Conservation (phyloP, 2,113 vertebrate genomes). For the Atrichornis clamosus region DNA sequence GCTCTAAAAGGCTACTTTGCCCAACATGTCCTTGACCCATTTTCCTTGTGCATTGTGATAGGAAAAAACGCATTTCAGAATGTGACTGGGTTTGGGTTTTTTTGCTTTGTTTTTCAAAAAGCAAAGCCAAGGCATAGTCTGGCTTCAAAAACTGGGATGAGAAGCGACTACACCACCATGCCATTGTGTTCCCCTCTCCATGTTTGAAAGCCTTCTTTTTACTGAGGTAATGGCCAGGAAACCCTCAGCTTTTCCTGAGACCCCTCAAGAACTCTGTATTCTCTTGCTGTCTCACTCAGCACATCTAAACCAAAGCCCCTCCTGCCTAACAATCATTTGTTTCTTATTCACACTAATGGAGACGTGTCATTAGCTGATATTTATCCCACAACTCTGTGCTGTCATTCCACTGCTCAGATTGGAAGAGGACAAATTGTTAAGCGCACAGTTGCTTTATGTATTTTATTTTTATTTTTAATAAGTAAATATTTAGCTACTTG, state of each 20-base stretch:
- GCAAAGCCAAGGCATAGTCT: neutral
- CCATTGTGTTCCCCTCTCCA: neutral
- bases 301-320: neutral
- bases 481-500: neutral
- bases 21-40: neutral
- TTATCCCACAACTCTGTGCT: neutral
- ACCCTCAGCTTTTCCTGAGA: neutral
- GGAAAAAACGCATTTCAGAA: neutral
- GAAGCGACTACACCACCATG: neutral
- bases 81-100: accelerated
- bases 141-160: neutral
- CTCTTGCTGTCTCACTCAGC: neutral
- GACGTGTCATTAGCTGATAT: neutral
- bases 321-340: neutral
- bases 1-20: neutral
- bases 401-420: neutral
- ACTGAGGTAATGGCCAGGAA: neutral
- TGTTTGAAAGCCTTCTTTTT: neutral
- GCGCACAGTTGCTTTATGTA: neutral
- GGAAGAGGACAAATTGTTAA: neutral
- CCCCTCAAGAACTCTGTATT: neutral
- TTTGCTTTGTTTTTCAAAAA: neutral
- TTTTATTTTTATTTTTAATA: neutral
- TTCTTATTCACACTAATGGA: neutral
- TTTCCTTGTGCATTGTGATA: neutral